Base-by-base conservation (phyloP, 2,797 vertebrate genomes). In the Tympanoctomys barrerae region DNA sequence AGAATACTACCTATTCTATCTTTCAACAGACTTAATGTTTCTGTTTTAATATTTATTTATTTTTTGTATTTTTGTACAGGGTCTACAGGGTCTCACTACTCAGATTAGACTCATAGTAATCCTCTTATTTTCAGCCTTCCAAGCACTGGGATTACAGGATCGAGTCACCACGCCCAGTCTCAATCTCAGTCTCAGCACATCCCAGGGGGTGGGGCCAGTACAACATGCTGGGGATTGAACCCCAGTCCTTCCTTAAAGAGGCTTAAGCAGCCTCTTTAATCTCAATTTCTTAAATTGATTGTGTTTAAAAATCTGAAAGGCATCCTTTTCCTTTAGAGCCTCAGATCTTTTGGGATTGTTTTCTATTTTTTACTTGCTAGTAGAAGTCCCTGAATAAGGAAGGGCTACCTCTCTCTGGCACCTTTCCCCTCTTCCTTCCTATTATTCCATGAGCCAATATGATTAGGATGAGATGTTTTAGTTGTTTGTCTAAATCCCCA, bases 401-500 rank as follows among this genome's bases (percentile, higher is more conserved):
- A 31, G 57, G n/a, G 26, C 64, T 61, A 11, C 59, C 62, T 84
- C 42, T 75, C n/a, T 5, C 8, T 61, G 42, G n/a, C 31, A 75
- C 59, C 4, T 31, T 85, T 87, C 36, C n/a, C 22, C 28, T 80
- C 39, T 73, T 87, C 66, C n/a, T 87, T 54, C 39, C 70, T 59
- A 0, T 77, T 49, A 28, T 80, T 87, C 68, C 62, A 1, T 11
- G 46, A 81, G 61, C 75, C 71, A 3, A 71, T 31, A 81, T 49
- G 26, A 90, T 83, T 84, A 31, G 2, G n/a, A 73, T 62, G 75
- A 92, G 80, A 86, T 11, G 62, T 79, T 91, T 87, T 71, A 87
- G 64, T 87, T 95, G 14, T 64, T 71, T 66, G 62, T 64, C 95
- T 94, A 64, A 90, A 68, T 95, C 79, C 24, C 57, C 46, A 16